Evolutionary conservation across 1,140 invertebrate genomes (phyloP).

Genomic region (Trichomalopsis sarcophagae): DNA sequence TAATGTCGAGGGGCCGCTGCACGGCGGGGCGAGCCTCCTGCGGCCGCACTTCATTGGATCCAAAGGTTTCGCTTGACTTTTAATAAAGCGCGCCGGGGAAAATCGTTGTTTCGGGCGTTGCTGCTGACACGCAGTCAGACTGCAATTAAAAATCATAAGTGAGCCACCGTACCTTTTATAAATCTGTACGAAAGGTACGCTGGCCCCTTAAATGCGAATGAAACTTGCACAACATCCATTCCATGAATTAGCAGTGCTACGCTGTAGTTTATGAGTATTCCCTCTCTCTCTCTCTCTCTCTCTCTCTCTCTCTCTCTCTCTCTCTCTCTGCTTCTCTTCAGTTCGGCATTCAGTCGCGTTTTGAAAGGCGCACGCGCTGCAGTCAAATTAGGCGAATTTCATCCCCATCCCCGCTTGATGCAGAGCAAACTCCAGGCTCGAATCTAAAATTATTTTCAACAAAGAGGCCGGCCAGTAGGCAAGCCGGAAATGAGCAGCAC

Average conservation of each 20-base stretch:
- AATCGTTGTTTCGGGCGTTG: background rate
- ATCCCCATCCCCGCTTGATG: background rate
- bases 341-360: background rate
- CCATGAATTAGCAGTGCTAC: too few relatives aligned
- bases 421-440: background rate
- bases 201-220: too few relatives aligned
- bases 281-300: too few relatives aligned
- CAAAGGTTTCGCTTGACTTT: background rate
- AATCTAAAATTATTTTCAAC: slow-evolving; percentile 33
- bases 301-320: too few relatives aligned
- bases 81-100: background rate
- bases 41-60: background rate
- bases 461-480: background rate
- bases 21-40: background rate
- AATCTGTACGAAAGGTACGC: too few relatives aligned
- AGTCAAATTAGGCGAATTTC: slow-evolving; percentile 5
- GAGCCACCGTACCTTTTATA: too few relatives aligned
- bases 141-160: background rate
- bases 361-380: background rate
- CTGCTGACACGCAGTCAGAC: too few relatives aligned
- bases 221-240: too few relatives aligned
- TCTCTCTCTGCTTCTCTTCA: background rate
- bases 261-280: too few relatives aligned
- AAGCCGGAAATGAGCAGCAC: background rate
- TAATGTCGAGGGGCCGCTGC: slow-evolving; percentile 7